Conservation (phyloP, 1,140 invertebrate species). For the Drosophila nasuta region DNA sequence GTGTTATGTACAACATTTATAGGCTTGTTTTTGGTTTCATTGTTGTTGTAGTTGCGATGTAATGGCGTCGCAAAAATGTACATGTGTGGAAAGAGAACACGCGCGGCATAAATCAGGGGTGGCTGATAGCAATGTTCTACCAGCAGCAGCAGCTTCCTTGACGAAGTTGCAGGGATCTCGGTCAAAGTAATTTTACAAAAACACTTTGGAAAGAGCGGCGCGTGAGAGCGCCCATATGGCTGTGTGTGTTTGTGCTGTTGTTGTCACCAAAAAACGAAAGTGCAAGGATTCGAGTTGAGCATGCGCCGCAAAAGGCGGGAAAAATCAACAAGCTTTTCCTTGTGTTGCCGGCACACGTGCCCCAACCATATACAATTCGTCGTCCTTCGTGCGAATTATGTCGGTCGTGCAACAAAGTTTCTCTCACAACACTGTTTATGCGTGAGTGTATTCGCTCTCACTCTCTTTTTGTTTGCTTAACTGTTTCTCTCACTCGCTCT, state of each 20-base stretch:
- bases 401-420: conserved; percentile 84
- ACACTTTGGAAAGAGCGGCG: conserved; percentile 50
- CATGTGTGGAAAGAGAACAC: conserved; percentile 20
- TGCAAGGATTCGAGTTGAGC: conserved; percentile 63
- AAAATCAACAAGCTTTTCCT: conserved; percentile 61
- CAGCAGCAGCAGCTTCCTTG: background rate
- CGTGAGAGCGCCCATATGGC: conserved; percentile 19
- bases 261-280: conserved; percentile 61
- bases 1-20: conserved; percentile 17
- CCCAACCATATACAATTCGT: background rate
- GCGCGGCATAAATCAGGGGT: conserved; percentile 9
- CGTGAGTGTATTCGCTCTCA: background rate
- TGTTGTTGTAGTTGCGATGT: conserved; percentile 38
- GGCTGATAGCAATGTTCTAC: background rate
- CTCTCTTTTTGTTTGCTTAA: conserved; percentile 5
- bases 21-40: conserved; percentile 20
- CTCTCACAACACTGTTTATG: conserved; percentile 43
- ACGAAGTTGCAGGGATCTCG: conserved; percentile 60
- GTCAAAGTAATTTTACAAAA: conserved; percentile 85
- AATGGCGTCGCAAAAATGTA: conserved; percentile 35
- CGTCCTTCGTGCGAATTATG: conserved; percentile 43
- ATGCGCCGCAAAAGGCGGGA: conserved; percentile 70
- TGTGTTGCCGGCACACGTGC: conserved; percentile 55
- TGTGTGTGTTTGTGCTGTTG: conserved; percentile 17
- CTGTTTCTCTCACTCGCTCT: conserved; percentile 20